Percentiles rank a stretch among this genome's conserved stretches.
Evolutionary conservation across 2,113 vertebrate genomes (phyloP).

Genomic region (Coturnix japonica): DNA sequence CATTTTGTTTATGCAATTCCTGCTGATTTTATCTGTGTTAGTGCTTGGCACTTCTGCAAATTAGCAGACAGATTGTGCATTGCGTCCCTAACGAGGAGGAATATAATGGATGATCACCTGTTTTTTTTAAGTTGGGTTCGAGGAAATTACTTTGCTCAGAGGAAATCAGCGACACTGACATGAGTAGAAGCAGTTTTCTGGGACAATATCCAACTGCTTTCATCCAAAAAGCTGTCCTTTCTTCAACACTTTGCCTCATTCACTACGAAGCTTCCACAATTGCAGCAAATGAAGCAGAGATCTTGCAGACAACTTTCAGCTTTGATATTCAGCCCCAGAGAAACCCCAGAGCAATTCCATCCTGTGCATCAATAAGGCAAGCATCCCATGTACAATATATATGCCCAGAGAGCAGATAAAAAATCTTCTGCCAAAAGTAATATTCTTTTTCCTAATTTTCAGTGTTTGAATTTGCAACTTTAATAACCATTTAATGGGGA

Average conservation of each 20-base stretch:
- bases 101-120: background rate
- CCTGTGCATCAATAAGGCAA: background rate
- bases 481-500: background rate
- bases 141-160: background rate
- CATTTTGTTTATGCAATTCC: background rate
- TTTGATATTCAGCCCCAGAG: background rate
- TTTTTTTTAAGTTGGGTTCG: background rate
- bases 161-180: background rate
- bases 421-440: background rate
- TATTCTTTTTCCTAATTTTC: background rate
- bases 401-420: background rate
- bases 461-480: background rate
- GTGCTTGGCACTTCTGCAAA: background rate
- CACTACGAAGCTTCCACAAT: background rate
- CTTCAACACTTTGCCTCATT: background rate
- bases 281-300: background rate
- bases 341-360: background rate
- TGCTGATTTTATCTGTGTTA: slow-evolving; percentile 39
- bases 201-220: background rate
- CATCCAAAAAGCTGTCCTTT: background rate
- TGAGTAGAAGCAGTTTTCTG: background rate
- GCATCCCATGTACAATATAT: background rate
- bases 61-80: background rate
- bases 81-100: background rate
- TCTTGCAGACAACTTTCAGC: background rate